Evolutionary conservation across 1,140 invertebrate genomes (phyloP).

Genomic region (Drosophila nebulosa): DNA sequence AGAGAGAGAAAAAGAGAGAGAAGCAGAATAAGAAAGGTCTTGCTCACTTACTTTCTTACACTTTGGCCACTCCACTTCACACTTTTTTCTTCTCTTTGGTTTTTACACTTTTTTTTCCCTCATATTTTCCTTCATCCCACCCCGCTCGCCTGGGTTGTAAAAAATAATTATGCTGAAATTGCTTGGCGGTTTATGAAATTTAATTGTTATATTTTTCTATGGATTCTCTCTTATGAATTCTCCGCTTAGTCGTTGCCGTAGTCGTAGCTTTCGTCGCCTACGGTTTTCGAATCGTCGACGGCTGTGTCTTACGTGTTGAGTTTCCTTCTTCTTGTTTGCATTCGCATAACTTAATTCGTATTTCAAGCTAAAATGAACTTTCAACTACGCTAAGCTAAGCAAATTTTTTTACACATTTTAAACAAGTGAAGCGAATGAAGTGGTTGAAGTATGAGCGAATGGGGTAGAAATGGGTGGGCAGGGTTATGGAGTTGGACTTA

Average conservation of each 20-base stretch:
- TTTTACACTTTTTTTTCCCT: slow-evolving; percentile 17
- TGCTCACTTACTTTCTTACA: slow-evolving; percentile 1
- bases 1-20: neutral
- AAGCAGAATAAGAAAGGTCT: slow-evolving; percentile 8
- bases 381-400: slow-evolving; percentile 35
- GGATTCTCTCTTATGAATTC: slow-evolving; percentile 5
- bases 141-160: slow-evolving; percentile 20
- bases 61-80: slow-evolving; percentile 6
- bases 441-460: neutral
- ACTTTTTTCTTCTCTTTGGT: slow-evolving; percentile 12
- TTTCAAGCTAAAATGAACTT: slow-evolving; percentile 29
- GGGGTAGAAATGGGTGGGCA: neutral
- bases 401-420: slow-evolving; percentile 52
- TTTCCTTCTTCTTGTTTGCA: neutral
- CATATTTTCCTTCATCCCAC: neutral
- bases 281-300: slow-evolving; percentile 17
- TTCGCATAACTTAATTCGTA: slow-evolving; percentile 29
- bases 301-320: slow-evolving; percentile 14
- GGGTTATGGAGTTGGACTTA: slow-evolving; percentile 3
- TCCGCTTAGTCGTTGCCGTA: no score
- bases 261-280: slow-evolving; percentile 21
- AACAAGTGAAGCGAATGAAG: neutral
- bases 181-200: slow-evolving; percentile 68
- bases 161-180: slow-evolving; percentile 71
- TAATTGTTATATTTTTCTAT: slow-evolving; percentile 55